Evolutionary conservation across 2,113 vertebrate genomes (phyloP), one percentile per base, ranked within the genome.

Genomic region (Sylvia atricapilla): DNA sequence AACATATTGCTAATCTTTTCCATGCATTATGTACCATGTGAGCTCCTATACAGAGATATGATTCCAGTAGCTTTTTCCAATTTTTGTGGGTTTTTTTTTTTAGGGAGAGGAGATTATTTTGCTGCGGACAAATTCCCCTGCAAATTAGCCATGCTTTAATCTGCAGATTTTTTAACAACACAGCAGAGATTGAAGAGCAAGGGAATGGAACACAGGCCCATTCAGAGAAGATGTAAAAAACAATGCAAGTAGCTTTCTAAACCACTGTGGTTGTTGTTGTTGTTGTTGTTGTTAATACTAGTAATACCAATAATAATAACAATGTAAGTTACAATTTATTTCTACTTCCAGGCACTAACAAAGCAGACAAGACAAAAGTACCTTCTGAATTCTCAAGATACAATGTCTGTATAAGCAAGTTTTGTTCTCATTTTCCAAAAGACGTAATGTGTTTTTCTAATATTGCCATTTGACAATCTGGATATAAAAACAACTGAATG

Each of bases 401-500:
- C 0, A 3, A 10, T 3, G 0, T n/a, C 22, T 33, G 15, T 22
- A 53, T 33, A 78, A 80, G 35, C 2, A 4, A 81, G 27, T 37
- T 73, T 69, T 83, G 18, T 63, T 80, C 59, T 50, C 7, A 15
- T 77, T 76, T 73, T 49, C 77, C 9, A 56, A 68, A 76, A 72
- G 20, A 8, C 70, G 27, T 9, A 49, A 44, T 3, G 8, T 11
- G 5, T 46, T 72, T 59, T 59, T 37, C 72, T 46, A 10, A 80
- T 44, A 67, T 0, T 9, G 8, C 33, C 55, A 47, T 13, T 39
- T 43, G 66, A 58, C 28, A 70, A 75, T 41, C 21, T 27, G 19
- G 21, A 31, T 60, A 24, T 28, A 59, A 75, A 82, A 78, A 52
- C 23, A 73, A 77, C 6, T 14, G 37, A 70, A 66, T 7, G 12